Conservation (phyloP, 2,113 vertebrate genomes). For the Sciurus niger region DNA sequence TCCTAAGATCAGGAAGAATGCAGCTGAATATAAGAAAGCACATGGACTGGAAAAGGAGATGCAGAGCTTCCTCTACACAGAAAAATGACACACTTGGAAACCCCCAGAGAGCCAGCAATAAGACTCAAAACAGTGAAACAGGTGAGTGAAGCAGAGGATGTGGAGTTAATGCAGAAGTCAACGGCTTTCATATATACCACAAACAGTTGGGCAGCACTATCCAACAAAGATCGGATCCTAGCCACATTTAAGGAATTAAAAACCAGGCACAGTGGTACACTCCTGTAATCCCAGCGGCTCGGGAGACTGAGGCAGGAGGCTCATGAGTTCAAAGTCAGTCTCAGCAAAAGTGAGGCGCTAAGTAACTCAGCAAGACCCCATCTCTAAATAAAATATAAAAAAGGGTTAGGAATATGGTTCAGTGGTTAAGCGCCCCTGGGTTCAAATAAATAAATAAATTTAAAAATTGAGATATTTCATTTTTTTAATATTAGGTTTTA, state of each 20-base stretch:
- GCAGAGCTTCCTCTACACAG: not conserved
- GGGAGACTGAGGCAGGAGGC: too few relatives aligned
- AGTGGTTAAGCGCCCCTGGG: too few relatives aligned
- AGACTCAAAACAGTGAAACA: not conserved
- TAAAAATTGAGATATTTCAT: not conserved
- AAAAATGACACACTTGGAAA: accelerated
- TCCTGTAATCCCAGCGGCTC: too few relatives aligned
- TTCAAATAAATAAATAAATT: too few relatives aligned
- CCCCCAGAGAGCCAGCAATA: not conserved
- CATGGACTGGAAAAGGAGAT: not conserved
- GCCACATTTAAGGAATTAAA: not conserved
- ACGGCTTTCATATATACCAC: too few relatives aligned
- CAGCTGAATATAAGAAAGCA: not conserved
- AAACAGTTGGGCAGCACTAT: not conserved
- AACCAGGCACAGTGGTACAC: too few relatives aligned
- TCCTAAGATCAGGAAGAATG: not conserved
- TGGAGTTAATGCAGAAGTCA: not conserved
- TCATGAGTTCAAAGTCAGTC: too few relatives aligned
- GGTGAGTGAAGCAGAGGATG: not conserved
- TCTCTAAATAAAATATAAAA: too few relatives aligned
- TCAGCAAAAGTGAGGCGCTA: too few relatives aligned
- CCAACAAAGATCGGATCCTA: not conserved
- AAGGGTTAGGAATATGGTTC: too few relatives aligned
- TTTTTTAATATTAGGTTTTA: not conserved
- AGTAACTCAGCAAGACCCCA: too few relatives aligned